Evolutionary conservation across 1,140 invertebrate species (phyloP), one percentile per base, ranked within the genome.

Genomic region (Monomorium pharaonis): DNA sequence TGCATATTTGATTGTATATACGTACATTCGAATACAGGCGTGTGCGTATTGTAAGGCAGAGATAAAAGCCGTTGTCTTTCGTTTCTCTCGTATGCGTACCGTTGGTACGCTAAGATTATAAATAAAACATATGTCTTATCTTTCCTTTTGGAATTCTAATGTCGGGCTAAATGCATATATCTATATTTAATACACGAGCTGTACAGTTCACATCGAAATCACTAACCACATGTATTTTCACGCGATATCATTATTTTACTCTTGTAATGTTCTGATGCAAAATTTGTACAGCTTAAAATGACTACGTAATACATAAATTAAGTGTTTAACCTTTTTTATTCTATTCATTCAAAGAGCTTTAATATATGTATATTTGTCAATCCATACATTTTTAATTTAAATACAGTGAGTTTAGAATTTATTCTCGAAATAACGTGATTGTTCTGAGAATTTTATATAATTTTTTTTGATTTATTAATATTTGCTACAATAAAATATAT

Each of bases 81-180:
- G 24, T 51, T 2, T 51, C 42, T 74, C 27, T 5, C 27, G 7
- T 10, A 14, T 24, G 18, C 42, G 51, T 47, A 37, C 30, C 18
- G 16, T 24, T 74, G 72, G 9, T 86, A 10, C 42, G 49, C 72
- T 65, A 75, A 24, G 65, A 88, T 87, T 93, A 93, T 94, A 94
- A 93, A 94, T 93, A 93, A 92, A 93, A 86, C 91, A 70, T 88
- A 30, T 24, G 58, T 85, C 89, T 92, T 93, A 90, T 88, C 90
- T 89, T 86, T 93, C 60, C 81, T 92, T 94, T 93, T 94, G 91
- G 92, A 92, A 94, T 94, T 93, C 91, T 93, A 89, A 81, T 86
- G 67, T 86, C 87, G 91, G 72, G 89, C 92, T 92, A 93, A 93
- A 93, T 93, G 80, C 85, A 88, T 85, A 88, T 91, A 91, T 89